Evolutionary conservation across 2,113 vertebrate species (phyloP).

Genomic region (Forbesichthys papilliferus): DNA sequence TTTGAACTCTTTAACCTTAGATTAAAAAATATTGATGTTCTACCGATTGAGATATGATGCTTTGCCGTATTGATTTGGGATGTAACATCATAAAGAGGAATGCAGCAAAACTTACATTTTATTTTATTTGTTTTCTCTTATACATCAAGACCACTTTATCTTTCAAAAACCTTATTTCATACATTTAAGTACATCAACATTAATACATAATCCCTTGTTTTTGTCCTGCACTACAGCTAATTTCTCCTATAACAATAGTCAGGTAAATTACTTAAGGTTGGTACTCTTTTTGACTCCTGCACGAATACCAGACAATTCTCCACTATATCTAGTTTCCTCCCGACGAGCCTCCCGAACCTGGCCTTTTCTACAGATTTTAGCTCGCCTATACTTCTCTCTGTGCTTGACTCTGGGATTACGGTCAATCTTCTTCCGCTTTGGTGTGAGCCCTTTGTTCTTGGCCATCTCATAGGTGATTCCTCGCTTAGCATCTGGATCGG

Average conservation of each 20-base stretch:
- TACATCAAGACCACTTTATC: too few relatives aligned
- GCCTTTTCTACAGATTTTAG: slow-evolving; percentile 91
- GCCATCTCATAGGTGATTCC: slow-evolving; percentile 84
- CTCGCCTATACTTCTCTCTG: slow-evolving; percentile 89
- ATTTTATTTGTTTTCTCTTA: too few relatives aligned
- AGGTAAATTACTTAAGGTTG: slow-evolving; percentile 84
- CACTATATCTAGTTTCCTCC: slow-evolving; percentile 83
- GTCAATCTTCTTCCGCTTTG: slow-evolving; percentile 93
- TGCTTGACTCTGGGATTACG: slow-evolving; percentile 96
- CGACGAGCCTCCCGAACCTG: slow-evolving; percentile 88
- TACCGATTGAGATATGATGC: slow-evolving; percentile 87
- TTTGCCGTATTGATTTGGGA: not conserved
- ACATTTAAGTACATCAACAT: slow-evolving; percentile 1
- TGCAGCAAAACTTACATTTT: too few relatives aligned
- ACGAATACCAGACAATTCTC: slow-evolving; percentile 91
- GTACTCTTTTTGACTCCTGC: slow-evolving; percentile 93
- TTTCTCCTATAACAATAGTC: not conserved
- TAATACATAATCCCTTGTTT: not conserved
- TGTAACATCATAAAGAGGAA: not conserved
- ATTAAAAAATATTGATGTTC: slow-evolving; percentile 97
- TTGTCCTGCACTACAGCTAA: not conserved
- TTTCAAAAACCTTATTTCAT: too few relatives aligned
- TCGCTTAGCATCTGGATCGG: slow-evolving; percentile 74
- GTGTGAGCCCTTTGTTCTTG: slow-evolving; percentile 90
- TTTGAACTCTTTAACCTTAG: slow-evolving; percentile 97